phyloP scores from a whole-genome alignment of 2,797 vertebrate genomes.

The Morelia viridis region DNA sequence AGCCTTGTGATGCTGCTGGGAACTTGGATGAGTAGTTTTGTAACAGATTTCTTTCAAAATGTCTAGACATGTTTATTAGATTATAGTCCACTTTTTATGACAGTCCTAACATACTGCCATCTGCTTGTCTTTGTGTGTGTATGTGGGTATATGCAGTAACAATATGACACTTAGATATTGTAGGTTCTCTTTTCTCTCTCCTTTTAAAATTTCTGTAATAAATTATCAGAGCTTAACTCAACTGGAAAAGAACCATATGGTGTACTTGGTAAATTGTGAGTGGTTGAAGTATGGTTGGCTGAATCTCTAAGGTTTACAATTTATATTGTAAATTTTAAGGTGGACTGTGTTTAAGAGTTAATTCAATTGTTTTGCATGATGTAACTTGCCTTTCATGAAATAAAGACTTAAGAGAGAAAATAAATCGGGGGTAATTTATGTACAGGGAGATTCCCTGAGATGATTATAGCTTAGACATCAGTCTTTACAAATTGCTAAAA shows the following conservation, averaged over 20 bases:
- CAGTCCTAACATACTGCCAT: constrained; percentile 41
- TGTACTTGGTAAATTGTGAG: constrained; percentile 50
- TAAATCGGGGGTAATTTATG: constrained; percentile 9
- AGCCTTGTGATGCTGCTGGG: not conserved
- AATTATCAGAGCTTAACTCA: constrained; percentile 52
- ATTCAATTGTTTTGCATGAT: constrained; percentile 24
- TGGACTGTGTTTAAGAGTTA: constrained; percentile 31
- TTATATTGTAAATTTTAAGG: constrained; percentile 41
- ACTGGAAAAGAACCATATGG: constrained; percentile 44
- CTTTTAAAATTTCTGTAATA: constrained; percentile 22
- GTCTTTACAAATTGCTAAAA: not conserved
- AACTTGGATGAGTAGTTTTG: constrained; percentile 27
- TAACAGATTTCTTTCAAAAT: constrained; percentile 45
- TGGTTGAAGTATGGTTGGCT: constrained; percentile 34
- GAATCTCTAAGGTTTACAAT: constrained; percentile 31
- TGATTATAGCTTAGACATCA: not conserved
- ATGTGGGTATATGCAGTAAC: constrained; percentile 33
- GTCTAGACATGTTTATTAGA: constrained; percentile 36
- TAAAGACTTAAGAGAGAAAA: constrained; percentile 17
- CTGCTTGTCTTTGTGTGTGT: constrained; percentile 59
- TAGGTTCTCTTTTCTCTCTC: constrained; percentile 24
- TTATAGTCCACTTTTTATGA: constrained; percentile 39
- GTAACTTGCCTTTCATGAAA: constrained; percentile 27
- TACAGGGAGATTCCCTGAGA: not conserved
- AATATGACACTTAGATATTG: constrained; percentile 29